Percentiles rank a stretch among this genome's conserved stretches.
phyloP scores from a whole-genome alignment of 2,888 invertebrate species.

The Noctuana brunneofusca region DNA sequence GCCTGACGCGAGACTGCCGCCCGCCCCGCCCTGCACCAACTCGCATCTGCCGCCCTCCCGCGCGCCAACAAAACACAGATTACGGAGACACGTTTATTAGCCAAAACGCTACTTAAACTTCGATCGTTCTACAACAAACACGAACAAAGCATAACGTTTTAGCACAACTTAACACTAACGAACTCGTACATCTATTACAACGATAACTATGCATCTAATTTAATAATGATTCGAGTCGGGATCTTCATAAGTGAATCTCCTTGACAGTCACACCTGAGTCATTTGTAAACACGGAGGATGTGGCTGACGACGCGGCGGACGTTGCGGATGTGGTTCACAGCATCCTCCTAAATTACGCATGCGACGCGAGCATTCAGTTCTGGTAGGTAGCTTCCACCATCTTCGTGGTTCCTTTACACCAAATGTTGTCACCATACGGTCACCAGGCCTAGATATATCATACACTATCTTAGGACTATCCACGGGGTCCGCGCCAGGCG shows the following conservation, averaged over 20 bases:
- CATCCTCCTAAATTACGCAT: conserved; percentile 60
- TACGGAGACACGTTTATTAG: conserved; percentile 77
- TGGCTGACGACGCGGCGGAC: conserved; percentile 60
- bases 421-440: conserved; percentile 73
- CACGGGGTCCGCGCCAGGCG: conserved; percentile 60
- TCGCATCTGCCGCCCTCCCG: conserved; percentile 54
- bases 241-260: conserved; percentile 31
- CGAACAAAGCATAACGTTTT: conserved; percentile 38
- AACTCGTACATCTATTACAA: conserved; percentile 23
- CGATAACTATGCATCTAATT: conserved; percentile 19
- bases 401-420: conserved; percentile 61
- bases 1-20: conserved; percentile 78
- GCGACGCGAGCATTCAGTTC: conserved; percentile 55
- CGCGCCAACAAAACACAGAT: conserved; percentile 77
- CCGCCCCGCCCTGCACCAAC: conserved; percentile 54
- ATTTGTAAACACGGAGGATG: conserved; percentile 70
- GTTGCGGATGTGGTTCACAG: conserved; percentile 60
- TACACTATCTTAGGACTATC: conserved; percentile 77
- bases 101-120: conserved; percentile 72
- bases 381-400: conserved; percentile 65
- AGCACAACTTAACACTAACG: conserved; percentile 30
- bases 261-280: conserved; percentile 73
- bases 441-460: conserved; percentile 70
- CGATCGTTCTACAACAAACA: conserved; percentile 61
- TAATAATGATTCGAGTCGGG: conserved; percentile 21